These are phyloP conservation scores for Limulus polyphemus DNA, from an alignment of 2,888 invertebrate genomes.

Conservation along the genomic window DNA sequence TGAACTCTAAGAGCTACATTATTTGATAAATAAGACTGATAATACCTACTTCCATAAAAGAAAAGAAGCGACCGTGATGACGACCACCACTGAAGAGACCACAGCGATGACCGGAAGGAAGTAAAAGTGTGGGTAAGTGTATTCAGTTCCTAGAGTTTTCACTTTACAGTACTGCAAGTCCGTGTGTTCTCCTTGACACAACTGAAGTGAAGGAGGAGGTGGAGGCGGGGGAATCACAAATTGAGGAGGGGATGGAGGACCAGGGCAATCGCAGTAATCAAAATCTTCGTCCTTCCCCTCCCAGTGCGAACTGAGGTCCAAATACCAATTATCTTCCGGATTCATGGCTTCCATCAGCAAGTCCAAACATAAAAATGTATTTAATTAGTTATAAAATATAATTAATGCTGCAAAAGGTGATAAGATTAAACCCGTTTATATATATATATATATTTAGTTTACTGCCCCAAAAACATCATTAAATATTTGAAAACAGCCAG, in stretches of 20 bases:
- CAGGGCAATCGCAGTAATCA: conserved; percentile 16
- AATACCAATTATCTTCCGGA: neutral
- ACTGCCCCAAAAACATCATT: too few species aligned
- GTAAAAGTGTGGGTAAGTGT: conserved; percentile 20
- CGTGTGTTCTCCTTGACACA: conserved; percentile 9
- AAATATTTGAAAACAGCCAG: too few species aligned
- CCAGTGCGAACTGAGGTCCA: conserved; percentile 17
- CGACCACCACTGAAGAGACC: conserved; percentile 21
- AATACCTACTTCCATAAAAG: conserved; percentile 56
- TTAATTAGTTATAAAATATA: too few species aligned
- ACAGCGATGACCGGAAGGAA: conserved; percentile 22
- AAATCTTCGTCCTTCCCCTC: conserved; percentile 12
- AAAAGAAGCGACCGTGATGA: conserved; percentile 22
- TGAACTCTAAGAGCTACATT: too few species aligned
- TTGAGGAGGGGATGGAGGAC: conserved; percentile 15
- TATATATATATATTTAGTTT: too few species aligned
- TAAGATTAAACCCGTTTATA: too few species aligned
- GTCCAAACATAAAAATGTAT: too few species aligned
- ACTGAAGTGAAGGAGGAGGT: conserved; percentile 12
- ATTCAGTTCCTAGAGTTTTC: conserved; percentile 20
- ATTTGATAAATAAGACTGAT: neutral
- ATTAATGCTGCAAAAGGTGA: too few species aligned
- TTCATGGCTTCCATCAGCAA: neutral
- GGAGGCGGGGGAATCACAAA: conserved; percentile 19
- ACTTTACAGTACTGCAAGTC: conserved; percentile 19